Conservation (phyloP, 2,113 vertebrate species). For the Balaeniceps rex region DNA sequence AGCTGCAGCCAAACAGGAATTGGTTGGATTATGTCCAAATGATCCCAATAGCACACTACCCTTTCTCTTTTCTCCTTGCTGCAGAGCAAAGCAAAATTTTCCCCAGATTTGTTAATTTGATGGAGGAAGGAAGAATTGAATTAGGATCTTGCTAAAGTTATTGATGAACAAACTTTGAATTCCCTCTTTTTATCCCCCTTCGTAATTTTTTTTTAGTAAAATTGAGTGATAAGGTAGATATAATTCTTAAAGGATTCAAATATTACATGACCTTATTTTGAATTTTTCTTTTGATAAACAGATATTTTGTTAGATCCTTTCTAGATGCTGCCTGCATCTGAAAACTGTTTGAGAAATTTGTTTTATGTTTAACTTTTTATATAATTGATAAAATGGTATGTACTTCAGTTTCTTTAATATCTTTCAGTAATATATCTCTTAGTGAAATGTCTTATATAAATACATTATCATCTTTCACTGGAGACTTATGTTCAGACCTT, state of each 20-base stretch:
- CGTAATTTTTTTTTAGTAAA: not conserved
- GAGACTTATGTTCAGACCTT: not conserved
- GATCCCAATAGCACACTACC: not conserved
- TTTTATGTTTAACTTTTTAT: not conserved
- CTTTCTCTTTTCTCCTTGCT: not conserved
- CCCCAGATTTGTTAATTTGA: not conserved
- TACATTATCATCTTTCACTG: not conserved
- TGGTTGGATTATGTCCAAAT: not conserved
- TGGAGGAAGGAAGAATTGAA: not conserved
- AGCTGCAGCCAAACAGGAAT: not conserved
- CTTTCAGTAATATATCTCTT: not conserved
- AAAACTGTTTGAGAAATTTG: not conserved
- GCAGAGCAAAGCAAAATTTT: not conserved
- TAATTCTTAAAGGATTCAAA: not conserved
- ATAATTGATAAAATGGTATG: not conserved
- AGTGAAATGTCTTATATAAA: not conserved
- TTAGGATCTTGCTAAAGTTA: not conserved
- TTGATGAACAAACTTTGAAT: not conserved
- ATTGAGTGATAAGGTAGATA: not conserved
- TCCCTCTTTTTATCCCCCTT: not conserved
- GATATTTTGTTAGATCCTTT: not conserved
- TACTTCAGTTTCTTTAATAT: not conserved
- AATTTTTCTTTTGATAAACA: not conserved
- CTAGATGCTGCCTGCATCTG: not conserved
- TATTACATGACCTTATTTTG: not conserved